A percentile compares a stretch with the other conserved stretches of the same genome.
Evolutionary conservation across 2,888 invertebrate species (phyloP).

Genomic region (Endomychus coccineus): DNA sequence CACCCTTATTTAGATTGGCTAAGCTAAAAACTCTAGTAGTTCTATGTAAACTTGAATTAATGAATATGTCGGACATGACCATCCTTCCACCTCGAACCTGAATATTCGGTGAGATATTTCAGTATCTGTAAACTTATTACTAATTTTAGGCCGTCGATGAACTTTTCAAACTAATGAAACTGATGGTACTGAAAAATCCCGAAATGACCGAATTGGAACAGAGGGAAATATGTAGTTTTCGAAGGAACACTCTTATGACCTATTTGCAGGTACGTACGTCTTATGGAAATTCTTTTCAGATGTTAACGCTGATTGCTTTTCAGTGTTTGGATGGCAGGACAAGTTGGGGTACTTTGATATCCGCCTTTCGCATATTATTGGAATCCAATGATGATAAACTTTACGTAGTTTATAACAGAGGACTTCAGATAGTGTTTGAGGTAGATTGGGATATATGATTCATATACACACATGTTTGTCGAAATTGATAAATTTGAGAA

Average conservation of each 20-base stretch:
- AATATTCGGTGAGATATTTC: too few relatives aligned
- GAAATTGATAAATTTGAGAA: too few relatives aligned
- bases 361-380: constrained; percentile 79
- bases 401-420: constrained; percentile 84
- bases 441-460: constrained; percentile 42
- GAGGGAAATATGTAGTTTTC: constrained; percentile 77
- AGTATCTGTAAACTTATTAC: too few relatives aligned
- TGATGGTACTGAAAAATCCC: constrained; percentile 78
- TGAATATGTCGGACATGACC: too few relatives aligned
- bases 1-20: too few relatives aligned
- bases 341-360: constrained; percentile 90
- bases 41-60: too few relatives aligned
- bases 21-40: too few relatives aligned
- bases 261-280: constrained; percentile 72
- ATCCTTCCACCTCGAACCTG: too few relatives aligned
- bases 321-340: constrained; percentile 79
- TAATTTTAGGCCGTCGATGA: constrained; percentile 86
- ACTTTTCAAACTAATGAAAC: constrained; percentile 80
- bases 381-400: constrained; percentile 85
- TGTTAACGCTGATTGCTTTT: constrained; percentile 17
- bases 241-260: constrained; percentile 78
- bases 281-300: background rate
- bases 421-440: constrained; percentile 73
- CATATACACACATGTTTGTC: background rate
- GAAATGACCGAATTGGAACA: constrained; percentile 69